Evolutionary conservation across 2,888 invertebrate genomes (phyloP), one percentile per base, ranked within the genome.

Genomic region (Heliconius charithonia): DNA sequence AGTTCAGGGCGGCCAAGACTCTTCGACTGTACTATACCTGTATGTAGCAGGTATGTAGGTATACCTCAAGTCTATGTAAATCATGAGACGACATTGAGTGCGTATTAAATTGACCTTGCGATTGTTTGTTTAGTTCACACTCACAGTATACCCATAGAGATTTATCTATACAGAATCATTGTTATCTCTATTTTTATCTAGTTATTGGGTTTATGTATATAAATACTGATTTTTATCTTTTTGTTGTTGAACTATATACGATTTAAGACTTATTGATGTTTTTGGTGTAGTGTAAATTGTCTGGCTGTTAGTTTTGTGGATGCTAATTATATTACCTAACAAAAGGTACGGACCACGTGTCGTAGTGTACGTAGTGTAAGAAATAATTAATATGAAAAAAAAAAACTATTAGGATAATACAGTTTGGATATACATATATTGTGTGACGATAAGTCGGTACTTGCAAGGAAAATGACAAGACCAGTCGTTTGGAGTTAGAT

Each of bases 91-190:
- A 72, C 72, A 72, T 72, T 72, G 32, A 59, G 32, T 72, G 56
- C 59, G 72, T 59, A 72, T 72, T 59, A 72, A 59, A 72, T 16
- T 59, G 72, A 72, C 72, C 72, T 72, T 72, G 72, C 16, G 1
- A 59, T 3, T 72, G 59, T 72, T 72, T 59, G 72, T 6, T 72
- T 59, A 29, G 72, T 59, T 37, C 32, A 72, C 16, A 72, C 19
- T 37, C 32, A 72, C 16, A 72, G 25, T 59, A 25, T 22, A 72
- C 59, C 37, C n/a, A 59, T 59, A 45, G 29, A 56, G 71, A 71
- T 51, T 71, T 71, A 56, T 71, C 71, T 71, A 9, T 32, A 59
- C 59, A 59, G n/a, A 32, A 59, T 32, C 32, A 37, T 59, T 72
- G 32, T 72, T 72, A 72, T 72, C 59, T 59, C 7, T 13, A 16